A percentile compares a stretch with the other conserved stretches of the same genome.
Conservation (phyloP, 2,888 invertebrate genomes). For the Omphaloscelis lunosa region DNA sequence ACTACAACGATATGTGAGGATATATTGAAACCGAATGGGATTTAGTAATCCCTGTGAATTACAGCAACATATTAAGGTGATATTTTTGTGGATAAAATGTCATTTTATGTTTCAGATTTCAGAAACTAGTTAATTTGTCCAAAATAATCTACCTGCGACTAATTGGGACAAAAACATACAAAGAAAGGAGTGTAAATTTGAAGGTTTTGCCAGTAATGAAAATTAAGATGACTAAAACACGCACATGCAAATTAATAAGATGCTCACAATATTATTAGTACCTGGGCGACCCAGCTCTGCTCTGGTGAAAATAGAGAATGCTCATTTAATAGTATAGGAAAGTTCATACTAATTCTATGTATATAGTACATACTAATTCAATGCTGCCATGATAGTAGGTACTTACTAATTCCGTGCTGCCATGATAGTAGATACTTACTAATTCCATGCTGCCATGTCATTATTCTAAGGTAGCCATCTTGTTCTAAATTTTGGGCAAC, state of each 20-base stretch:
- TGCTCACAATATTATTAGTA: background rate
- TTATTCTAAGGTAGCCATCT: too few relatives aligned
- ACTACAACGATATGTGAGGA: conserved; percentile 1
- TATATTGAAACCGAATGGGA: conserved; percentile 7
- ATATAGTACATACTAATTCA: too few relatives aligned
- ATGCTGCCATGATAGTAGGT: too few relatives aligned
- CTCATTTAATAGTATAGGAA: too few relatives aligned
- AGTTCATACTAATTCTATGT: too few relatives aligned
- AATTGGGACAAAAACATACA: background rate
- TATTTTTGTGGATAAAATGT: background rate
- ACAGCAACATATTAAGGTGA: background rate
- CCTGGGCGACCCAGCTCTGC: too few relatives aligned
- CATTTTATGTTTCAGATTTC: background rate
- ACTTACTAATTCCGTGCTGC: too few relatives aligned
- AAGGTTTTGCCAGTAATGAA: background rate
- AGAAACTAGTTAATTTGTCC: background rate
- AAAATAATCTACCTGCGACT: background rate
- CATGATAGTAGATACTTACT: too few relatives aligned
- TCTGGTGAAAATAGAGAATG: too few relatives aligned
- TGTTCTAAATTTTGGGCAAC: too few relatives aligned
- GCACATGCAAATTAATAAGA: background rate
- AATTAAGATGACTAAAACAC: background rate
- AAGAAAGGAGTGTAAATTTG: background rate
- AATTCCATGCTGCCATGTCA: too few relatives aligned
- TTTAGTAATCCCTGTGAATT: conserved; percentile 3